Conservation (phyloP, 92 coral and sea anemone genomes). For the Umimayanthus chanpuru region DNA sequence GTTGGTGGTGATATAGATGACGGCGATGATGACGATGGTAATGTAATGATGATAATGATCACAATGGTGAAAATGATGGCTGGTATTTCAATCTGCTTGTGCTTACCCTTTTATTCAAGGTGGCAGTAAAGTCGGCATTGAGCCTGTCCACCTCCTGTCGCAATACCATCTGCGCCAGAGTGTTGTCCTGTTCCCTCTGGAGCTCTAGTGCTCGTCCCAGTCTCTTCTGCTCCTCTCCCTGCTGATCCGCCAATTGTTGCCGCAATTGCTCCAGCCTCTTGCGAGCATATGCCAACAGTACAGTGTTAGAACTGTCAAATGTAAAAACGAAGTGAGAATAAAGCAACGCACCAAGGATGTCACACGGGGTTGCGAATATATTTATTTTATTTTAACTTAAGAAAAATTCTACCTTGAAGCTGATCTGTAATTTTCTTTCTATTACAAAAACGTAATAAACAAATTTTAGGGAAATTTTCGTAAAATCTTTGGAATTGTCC, state of each 20-base stretch:
- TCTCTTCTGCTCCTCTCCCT: slow-evolving; percentile 82
- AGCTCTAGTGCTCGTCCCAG: slow-evolving; percentile 78
- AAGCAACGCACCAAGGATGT: no score
- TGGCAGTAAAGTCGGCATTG: slow-evolving; percentile 73
- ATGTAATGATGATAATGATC: no score
- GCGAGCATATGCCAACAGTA: slow-evolving; percentile 91
- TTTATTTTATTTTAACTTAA: no score
- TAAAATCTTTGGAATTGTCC: no score
- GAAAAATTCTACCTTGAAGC: no score
- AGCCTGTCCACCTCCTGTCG: slow-evolving; percentile 85
- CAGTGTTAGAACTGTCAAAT: slow-evolving; percentile 71
- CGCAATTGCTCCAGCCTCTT: slow-evolving; percentile 87
- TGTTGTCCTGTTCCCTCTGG: slow-evolving; percentile 81
- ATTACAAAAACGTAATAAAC: no score
- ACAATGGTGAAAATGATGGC: no score
- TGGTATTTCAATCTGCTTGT: not conserved
- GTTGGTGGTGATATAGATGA: no score
- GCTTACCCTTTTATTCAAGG: slow-evolving; percentile 77
- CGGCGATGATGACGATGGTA: no score
- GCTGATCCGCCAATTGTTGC: slow-evolving; percentile 69
- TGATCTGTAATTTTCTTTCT: no score
- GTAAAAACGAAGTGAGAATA: not conserved
- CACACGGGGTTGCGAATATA: no score
- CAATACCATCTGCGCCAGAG: slow-evolving; percentile 80
- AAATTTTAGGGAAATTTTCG: no score